A percentile compares a stretch with the other conserved stretches of the same genome.
Conservation (phyloP, 2,113 vertebrate species). For the Parus major region DNA sequence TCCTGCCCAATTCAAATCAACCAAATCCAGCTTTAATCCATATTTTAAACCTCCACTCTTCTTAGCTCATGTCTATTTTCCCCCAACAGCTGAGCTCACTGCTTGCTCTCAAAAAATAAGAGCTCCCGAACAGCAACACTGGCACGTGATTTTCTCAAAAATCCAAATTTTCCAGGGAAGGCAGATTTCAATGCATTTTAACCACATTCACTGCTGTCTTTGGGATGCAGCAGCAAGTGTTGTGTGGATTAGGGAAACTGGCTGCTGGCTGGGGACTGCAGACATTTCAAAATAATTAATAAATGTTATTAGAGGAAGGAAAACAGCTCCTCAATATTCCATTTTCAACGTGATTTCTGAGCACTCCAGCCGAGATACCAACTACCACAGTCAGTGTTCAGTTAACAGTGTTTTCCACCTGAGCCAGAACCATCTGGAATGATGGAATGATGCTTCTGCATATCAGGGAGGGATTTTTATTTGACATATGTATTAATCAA, state of each 20-base stretch:
- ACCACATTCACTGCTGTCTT: not conserved
- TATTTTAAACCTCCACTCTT: not conserved
- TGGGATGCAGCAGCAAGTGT: not conserved
- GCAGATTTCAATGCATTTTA: not conserved
- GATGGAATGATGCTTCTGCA: not conserved
- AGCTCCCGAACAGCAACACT: not conserved
- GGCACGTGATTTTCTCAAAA: not conserved
- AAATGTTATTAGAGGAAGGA: not conserved
- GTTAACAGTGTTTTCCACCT: not conserved
- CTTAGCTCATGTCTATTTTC: not conserved
- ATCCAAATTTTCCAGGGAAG: not conserved
- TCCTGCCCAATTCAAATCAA: not conserved
- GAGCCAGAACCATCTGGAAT: not conserved
- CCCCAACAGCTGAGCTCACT: not conserved
- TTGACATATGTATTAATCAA: not conserved
- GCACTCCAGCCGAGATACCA: not conserved
- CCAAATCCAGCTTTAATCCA: not conserved
- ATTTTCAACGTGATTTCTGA: not conserved
- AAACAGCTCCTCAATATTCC: not conserved
- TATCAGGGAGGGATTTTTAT: not conserved
- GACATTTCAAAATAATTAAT: not conserved
- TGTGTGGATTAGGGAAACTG: not conserved
- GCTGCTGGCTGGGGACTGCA: not conserved
- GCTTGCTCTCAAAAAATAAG: not conserved
- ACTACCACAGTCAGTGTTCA: not conserved